phyloP scores from a whole-genome alignment of 2,113 vertebrate species.

The Passer montanus region DNA sequence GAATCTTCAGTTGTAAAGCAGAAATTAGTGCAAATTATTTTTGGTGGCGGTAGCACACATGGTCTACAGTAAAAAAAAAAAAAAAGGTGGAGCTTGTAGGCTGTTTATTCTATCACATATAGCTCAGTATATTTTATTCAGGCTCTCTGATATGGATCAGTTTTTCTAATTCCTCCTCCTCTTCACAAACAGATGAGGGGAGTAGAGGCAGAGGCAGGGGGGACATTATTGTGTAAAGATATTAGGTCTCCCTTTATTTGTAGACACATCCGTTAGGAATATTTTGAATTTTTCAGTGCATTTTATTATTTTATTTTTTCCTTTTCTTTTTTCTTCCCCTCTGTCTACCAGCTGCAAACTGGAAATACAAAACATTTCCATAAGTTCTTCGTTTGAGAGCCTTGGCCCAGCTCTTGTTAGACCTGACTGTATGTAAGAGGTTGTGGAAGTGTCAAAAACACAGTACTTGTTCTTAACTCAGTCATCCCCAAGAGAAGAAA shows the following conservation, averaged over 20 bases:
- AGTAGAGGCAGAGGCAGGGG: neutral
- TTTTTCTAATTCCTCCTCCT: neutral
- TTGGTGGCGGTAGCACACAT: neutral
- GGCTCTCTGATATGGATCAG: neutral
- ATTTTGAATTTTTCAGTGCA: neutral
- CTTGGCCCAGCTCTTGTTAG: neutral
- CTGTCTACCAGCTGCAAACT: neutral
- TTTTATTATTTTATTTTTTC: neutral
- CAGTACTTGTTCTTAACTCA: neutral
- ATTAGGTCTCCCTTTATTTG: neutral
- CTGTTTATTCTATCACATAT: neutral
- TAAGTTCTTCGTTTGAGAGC: neutral
- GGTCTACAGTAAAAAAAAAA: neutral
- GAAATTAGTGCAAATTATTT: neutral
- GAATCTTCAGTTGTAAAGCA: neutral
- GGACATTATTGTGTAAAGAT: neutral
- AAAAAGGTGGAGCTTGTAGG: neutral
- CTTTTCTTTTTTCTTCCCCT: neutral
- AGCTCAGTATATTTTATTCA: neutral
- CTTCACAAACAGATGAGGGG: neutral
- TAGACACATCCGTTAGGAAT: fast-evolving
- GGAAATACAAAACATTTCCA: neutral
- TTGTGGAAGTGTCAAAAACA: neutral
- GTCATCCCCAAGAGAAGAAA: neutral
- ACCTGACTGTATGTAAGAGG: neutral